phyloP scores from a whole-genome alignment of 2,888 invertebrate species.

The Anagyrus pseudococci region DNA sequence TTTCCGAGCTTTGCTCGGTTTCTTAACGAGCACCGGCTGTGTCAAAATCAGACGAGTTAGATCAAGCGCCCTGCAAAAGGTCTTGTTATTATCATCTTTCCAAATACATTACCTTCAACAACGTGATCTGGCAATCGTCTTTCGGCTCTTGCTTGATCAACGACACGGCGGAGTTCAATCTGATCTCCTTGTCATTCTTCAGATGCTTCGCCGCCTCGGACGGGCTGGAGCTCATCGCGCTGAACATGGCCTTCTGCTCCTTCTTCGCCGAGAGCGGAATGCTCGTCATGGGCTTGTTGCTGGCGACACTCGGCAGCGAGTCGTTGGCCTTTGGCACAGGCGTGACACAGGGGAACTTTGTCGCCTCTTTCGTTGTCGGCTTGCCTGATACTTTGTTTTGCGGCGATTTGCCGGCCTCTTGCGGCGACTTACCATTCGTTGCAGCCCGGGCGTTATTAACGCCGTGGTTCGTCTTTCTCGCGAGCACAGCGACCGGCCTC shows the following conservation, averaged over 20 bases:
- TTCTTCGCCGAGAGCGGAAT: slow-evolving; percentile 33
- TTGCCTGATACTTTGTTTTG: slow-evolving; percentile 15
- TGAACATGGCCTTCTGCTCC: slow-evolving; percentile 29
- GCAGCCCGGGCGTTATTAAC: too few species aligned
- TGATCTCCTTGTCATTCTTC: slow-evolving; percentile 21
- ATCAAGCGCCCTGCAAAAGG: background rate
- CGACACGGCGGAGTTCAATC: slow-evolving; percentile 14
- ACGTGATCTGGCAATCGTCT: too few species aligned
- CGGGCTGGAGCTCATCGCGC: slow-evolving; percentile 23
- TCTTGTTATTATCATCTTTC: background rate
- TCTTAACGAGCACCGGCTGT: slow-evolving; percentile 39
- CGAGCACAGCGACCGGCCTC: background rate
- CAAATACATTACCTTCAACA: slow-evolving; percentile 28
- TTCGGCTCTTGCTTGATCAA: slow-evolving; percentile 45
- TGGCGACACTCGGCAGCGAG: background rate
- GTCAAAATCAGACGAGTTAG: too few species aligned
- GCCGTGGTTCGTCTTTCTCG: background rate
- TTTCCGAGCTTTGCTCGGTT: slow-evolving; percentile 58
- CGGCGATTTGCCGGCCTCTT: slow-evolving; percentile 11
- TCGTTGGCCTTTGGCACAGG: slow-evolving; percentile 13
- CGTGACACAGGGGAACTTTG: slow-evolving; percentile 8
- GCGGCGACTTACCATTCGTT: too few species aligned
- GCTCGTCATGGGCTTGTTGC: slow-evolving; percentile 24
- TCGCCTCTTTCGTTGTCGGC: slow-evolving; percentile 9
- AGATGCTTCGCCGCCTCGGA: slow-evolving; percentile 30